Evolutionary conservation across 2,797 vertebrate genomes (phyloP).

Genomic region (Phalanger gymnotis): DNA sequence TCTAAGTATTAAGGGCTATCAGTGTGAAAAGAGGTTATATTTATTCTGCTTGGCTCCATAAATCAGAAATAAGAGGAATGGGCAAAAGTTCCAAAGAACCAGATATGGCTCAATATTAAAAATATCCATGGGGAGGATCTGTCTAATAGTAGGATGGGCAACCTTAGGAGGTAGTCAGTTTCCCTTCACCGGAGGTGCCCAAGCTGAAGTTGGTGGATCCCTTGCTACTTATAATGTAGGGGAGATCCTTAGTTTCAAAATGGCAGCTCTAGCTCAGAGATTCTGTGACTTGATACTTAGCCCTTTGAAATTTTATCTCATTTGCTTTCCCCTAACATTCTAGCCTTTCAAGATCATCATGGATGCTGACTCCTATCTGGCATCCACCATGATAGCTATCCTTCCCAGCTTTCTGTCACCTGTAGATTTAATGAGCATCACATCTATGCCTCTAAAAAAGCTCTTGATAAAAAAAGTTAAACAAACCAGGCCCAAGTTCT

Average conservation of each 20-base stretch:
- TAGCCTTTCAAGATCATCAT: neutral
- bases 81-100: neutral
- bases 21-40: neutral
- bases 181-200: neutral
- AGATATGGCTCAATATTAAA: neutral
- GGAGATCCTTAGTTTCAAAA: neutral
- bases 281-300: neutral
- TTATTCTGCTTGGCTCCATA: neutral
- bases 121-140: neutral
- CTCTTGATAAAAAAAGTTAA: neutral
- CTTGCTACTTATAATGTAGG: neutral
- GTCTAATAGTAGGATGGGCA: neutral
- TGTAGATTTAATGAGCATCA: neutral
- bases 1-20: slow-evolving; percentile 15
- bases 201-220: neutral
- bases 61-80: neutral
- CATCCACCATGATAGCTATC: neutral
- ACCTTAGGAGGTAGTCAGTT: neutral
- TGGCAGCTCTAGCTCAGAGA: neutral
- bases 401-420: neutral
- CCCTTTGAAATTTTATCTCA: neutral
- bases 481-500: neutral
- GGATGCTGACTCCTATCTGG: neutral
- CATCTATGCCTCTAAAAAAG: neutral
- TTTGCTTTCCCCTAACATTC: neutral